These are phyloP conservation scores for Dysidea cf. avara DNA, from an alignment of 37 sponge, comb jelly and placozoan genomes.

Conservation along the genomic window DNA sequence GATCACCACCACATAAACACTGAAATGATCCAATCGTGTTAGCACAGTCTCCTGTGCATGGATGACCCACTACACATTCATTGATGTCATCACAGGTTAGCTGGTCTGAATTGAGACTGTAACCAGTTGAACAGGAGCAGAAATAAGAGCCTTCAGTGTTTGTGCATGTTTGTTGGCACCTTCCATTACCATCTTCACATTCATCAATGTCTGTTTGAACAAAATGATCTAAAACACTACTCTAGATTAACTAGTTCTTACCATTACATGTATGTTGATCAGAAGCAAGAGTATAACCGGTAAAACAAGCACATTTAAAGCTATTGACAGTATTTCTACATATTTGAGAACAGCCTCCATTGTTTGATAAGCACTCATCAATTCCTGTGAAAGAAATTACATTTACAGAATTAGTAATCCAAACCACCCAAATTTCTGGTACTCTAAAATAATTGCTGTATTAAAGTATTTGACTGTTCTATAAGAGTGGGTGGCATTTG, in stretches of 20 bases:
- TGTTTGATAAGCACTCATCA: conserved; percentile 8
- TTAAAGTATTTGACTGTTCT: no score
- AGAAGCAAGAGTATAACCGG: conserved; percentile 17
- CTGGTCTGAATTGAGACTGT: not conserved
- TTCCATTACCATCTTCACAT: not conserved
- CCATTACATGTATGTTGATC: conserved; percentile 23
- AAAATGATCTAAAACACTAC: not conserved
- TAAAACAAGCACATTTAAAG: conserved; percentile 29
- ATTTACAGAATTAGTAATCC: no score
- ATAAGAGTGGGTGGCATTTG: no score
- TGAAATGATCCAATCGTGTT: no score
- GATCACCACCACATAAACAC: no score
- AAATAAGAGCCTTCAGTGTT: not conserved
- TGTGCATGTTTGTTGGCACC: conserved; percentile 1
- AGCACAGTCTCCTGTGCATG: no score
- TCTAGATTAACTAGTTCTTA: not conserved
- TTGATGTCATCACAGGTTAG: not conserved
- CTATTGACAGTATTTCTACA: conserved; percentile 17
- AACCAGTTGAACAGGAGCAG: not conserved
- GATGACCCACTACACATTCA: no score
- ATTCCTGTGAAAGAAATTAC: no score
- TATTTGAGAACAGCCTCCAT: conserved; percentile 12
- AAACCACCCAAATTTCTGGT: no score
- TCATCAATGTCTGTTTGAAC: not conserved
- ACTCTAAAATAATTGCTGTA: no score